Evolutionary conservation across 2,888 invertebrate species (phyloP), one percentile per base, ranked within the genome.

Genomic region (Eupithecia subfuscata): DNA sequence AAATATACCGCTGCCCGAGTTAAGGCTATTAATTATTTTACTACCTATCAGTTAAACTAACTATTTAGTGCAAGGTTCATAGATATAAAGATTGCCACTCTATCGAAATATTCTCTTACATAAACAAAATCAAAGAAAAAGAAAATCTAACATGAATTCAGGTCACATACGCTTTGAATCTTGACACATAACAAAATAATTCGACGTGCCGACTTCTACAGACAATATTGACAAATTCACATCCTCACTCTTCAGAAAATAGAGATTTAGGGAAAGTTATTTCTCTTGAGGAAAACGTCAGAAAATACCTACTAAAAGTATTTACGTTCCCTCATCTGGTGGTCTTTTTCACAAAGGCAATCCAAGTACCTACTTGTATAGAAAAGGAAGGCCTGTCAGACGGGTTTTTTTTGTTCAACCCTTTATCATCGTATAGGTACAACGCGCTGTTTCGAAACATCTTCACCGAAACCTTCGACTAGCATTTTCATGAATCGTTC

Each of bases 401-500:
- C 22, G 67, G 52, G 80, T 84, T 84, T 85, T 84, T n/a, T 84
- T 87, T 83, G 84, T 86, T 86, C 84, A 89, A 88, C 88, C 87
- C 87, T 88, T 89, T 85, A 84, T 83, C 80, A 76, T 71, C 69
- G 69, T 74, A 37, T 7, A 69, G 71, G 64, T 64, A 40, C 68
- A 43, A 76, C 82, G 81, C 84, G 85, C 85, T 85, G 86, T 86
- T 88, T 86, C 84, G 82, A 75, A 87, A 86, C 88, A 89, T 90
- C 89, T 90, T 90, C 84, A 88, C 85, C 81, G 85, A 83, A 87
- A 87, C 87, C 85, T 89, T 87, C 87, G 85, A 85, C 87, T 85
- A 86, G 88, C 88, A 88, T 91, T 91, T 89, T 87, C 90, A 89
- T 88, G 90, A 92, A 92, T 91, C 84, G 89, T 87, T 90, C 90